These are phyloP conservation scores for Drosophila bocqueti DNA, from an alignment of 1,140 invertebrate species.

Conservation along the genomic window DNA sequence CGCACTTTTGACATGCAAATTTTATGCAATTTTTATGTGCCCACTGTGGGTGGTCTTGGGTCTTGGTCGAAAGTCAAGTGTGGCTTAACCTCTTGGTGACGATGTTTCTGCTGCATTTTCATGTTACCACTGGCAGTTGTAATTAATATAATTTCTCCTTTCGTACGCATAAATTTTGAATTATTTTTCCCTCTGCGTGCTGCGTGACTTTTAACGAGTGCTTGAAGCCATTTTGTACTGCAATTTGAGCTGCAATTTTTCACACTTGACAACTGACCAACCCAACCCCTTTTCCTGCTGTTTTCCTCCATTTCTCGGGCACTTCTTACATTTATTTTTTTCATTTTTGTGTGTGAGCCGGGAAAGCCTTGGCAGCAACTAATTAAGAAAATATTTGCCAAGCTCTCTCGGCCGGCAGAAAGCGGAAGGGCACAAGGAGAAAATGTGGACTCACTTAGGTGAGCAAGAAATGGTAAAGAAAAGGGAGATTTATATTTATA, in stretches of 20 bases:
- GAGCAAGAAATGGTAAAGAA: not conserved
- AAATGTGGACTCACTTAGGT: not conserved
- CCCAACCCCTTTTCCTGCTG: constrained; percentile 13
- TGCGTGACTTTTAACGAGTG: constrained; percentile 82
- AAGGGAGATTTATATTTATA: not conserved
- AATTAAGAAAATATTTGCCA: constrained; percentile 81
- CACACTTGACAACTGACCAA: constrained; percentile 78
- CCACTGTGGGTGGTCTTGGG: not conserved
- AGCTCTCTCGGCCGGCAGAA: constrained; percentile 44
- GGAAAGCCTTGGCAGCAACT: constrained; percentile 61
- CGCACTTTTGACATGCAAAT: constrained; percentile 83
- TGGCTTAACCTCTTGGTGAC: constrained; percentile 28
- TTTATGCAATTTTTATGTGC: constrained; percentile 68
- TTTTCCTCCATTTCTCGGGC: not conserved
- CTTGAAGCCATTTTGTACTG: constrained; percentile 78
- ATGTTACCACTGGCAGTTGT: constrained; percentile 52
- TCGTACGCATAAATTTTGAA: constrained; percentile 79
- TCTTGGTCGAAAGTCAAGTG: constrained; percentile 25
- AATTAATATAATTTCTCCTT: constrained; percentile 81
- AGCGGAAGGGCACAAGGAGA: constrained; percentile 8
- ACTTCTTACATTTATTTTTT: not conserved
- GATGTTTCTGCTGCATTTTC: constrained; percentile 52
- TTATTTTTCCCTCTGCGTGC: constrained; percentile 47
- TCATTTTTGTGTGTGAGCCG: constrained; percentile 14
- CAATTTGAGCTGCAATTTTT: constrained; percentile 81